Percentiles rank a stretch among this genome's conserved stretches.
Conservation (phyloP, 2,113 vertebrate species). For the Telmatochromis brichardi region DNA sequence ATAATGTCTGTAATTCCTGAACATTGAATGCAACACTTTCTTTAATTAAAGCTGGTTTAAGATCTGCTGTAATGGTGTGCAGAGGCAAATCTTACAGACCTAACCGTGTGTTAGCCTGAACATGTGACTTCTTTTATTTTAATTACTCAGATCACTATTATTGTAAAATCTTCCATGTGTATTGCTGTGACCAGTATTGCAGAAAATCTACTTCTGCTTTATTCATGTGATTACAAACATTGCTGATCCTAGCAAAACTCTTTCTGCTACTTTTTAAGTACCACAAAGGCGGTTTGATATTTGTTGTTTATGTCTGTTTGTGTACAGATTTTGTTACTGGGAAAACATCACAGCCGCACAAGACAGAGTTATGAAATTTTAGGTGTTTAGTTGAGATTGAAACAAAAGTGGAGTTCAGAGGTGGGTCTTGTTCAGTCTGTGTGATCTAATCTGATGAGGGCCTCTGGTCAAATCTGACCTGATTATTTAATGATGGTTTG, state of each 20-base stretch:
- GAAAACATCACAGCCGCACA: not conserved
- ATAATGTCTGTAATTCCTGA: not conserved
- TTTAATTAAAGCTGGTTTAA: not conserved
- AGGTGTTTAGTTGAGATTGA: not conserved
- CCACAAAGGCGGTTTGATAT: rapidly evolving
- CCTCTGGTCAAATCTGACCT: not conserved
- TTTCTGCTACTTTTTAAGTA: not conserved
- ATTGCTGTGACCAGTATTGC: not conserved
- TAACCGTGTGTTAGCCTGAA: not conserved
- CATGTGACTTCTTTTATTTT: not conserved
- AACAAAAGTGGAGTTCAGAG: not conserved
- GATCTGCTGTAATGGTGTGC: not conserved
- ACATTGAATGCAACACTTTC: not conserved
- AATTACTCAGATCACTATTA: not conserved
- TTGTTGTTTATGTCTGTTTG: not conserved
- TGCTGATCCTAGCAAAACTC: not conserved
- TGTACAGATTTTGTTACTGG: not conserved
- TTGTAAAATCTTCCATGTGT: rapidly evolving
- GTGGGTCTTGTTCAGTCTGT: not conserved
- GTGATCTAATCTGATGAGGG: not conserved
- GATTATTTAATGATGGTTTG: not conserved
- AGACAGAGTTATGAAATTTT: not conserved
- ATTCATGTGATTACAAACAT: not conserved
- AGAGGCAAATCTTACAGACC: not conserved
- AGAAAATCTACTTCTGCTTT: not conserved